Percentiles rank a stretch among this genome's conserved stretches.
These are phyloP conservation scores for Rhyacichthys aspro DNA, from an alignment of 2,797 vertebrate species.

Conservation along the genomic window DNA sequence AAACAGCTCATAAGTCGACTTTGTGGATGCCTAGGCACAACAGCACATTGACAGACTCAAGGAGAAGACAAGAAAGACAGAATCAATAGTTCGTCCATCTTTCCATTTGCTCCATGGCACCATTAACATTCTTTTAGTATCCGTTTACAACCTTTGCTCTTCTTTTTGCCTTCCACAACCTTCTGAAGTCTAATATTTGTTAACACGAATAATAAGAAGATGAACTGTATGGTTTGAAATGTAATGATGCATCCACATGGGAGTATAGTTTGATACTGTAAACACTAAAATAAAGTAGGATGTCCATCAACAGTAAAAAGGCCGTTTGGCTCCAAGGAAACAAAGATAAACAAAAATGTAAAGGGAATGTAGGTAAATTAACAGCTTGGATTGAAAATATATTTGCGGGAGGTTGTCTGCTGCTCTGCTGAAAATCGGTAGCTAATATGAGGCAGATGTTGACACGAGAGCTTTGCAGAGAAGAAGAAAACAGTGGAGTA, in stretches of 20 bases:
- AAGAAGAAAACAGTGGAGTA: constrained; percentile 46
- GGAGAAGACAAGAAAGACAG: constrained; percentile 14
- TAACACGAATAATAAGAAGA: too few relatives aligned
- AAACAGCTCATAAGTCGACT: constrained; percentile 44
- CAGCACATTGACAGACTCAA: not conserved
- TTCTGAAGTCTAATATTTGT: not conserved
- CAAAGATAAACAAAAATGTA: constrained; percentile 35
- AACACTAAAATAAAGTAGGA: too few relatives aligned
- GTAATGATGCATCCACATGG: too few relatives aligned
- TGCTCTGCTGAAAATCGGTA: constrained; percentile 49
- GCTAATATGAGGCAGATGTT: constrained; percentile 74
- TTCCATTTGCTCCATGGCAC: constrained; percentile 48
- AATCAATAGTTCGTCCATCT: constrained; percentile 56
- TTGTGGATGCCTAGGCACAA: constrained; percentile 17
- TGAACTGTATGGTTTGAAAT: too few relatives aligned
- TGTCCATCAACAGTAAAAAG: not conserved
- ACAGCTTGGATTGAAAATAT: constrained; percentile 53
- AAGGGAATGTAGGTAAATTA: constrained; percentile 47
- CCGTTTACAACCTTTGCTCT: constrained; percentile 40
- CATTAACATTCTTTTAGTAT: constrained; percentile 67
- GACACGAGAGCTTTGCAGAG: constrained; percentile 41
- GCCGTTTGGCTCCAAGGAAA: not conserved
- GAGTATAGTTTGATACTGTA: too few relatives aligned
- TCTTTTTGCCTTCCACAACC: constrained; percentile 1
- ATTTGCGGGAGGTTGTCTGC: constrained; percentile 40